Evolutionary conservation across 2,113 vertebrate species (phyloP), one percentile per base, ranked within the genome.

Genomic region (Orycteropus afer): DNA sequence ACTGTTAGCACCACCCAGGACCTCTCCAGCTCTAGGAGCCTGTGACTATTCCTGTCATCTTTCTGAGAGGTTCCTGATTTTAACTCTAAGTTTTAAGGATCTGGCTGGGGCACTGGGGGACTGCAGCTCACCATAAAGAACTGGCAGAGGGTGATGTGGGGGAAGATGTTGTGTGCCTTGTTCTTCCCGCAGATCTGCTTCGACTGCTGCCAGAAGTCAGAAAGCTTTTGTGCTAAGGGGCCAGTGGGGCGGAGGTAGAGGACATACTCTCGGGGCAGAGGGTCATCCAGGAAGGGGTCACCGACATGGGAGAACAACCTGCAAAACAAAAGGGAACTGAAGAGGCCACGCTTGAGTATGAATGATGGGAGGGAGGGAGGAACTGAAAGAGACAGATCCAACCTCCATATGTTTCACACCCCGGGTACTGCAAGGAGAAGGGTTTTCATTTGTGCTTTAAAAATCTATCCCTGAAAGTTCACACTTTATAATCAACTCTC

Each of bases 121-220:
- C 7, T 2, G 23, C 2, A 32, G 84, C 98, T 99, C 97, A 99
- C 99, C 99, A 99, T 99, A 63, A 99, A 99, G 98, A 99, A 99
- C 98, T 99, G 99, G 98, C 99, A 99, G 61, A 99, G 99, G 23
- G 99, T 99, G 98, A 99, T 99, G 97, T 99, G 99, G 13, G 99
- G 99, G 98, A 99, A 99, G 97, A 99, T 99, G 98, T 99, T 99
- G 98, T 99, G 99, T 0, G 99, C 99, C 94, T 99, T 99, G 98
- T 99, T 99, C 98, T 99, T 99, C 96, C 99, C 99, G 14, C 99
- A 99, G 93, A 99, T 98, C 97, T 99, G 97, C 94, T 99, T 99
- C 0, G 99, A 99, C 98, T 99, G 99, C 96, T 99, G 99, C 99
- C 99, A 99, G 98, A 99, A 99, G 86, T 99, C 98, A 0, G 99